Conservation (phyloP, 2,797 vertebrate genomes). For the Dendrocincla fuliginosa region DNA sequence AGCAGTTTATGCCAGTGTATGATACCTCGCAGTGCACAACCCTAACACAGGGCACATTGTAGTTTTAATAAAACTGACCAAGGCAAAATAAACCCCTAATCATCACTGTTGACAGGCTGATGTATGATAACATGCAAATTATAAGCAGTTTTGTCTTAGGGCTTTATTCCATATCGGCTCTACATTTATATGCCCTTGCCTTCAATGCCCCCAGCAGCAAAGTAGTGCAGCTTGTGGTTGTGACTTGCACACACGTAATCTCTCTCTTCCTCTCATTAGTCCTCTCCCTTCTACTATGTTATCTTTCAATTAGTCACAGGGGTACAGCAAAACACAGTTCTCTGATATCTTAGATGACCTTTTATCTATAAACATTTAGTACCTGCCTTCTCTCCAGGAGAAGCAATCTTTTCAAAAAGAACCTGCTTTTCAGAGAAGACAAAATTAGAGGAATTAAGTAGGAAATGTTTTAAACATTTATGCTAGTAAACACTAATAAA, state of each 20-base stretch:
- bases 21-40: rapidly evolving
- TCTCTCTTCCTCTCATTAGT: background rate
- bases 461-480: background rate
- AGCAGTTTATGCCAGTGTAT: rapidly evolving
- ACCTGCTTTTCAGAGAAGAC: background rate
- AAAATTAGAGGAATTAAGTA: background rate
- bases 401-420: background rate
- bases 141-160: background rate
- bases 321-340: background rate
- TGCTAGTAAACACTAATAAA: background rate
- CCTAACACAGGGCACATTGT: rapidly evolving
- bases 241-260: background rate
- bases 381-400: background rate
- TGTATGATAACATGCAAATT: background rate
- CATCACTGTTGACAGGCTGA: background rate
- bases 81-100: background rate
- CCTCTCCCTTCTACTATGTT: background rate
- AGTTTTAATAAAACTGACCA: background rate
- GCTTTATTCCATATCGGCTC: background rate
- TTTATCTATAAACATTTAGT: background rate
- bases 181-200: background rate
- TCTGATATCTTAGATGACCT: background rate
- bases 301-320: background rate
- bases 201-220: background rate
- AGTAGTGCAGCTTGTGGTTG: background rate